phyloP scores from a whole-genome alignment of 2,888 invertebrate species.

The Apamea anceps region DNA sequence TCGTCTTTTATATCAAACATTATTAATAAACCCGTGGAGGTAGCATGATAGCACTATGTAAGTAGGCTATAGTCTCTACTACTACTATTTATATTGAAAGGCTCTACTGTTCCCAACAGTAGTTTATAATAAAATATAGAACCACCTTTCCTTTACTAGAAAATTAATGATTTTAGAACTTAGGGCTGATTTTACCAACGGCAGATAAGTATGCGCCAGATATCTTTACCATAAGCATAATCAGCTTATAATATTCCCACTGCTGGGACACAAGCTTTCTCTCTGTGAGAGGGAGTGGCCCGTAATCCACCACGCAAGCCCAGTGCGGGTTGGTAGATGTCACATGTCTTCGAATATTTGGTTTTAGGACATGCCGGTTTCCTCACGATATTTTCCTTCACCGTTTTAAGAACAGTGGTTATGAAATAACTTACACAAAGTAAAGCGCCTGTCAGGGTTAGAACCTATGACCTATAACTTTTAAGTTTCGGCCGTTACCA shows the following conservation, averaged over 20 bases:
- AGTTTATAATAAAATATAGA: background rate
- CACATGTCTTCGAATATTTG: background rate
- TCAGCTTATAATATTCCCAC: too few species aligned
- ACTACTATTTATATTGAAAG: conserved; percentile 17
- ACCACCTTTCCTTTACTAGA: background rate
- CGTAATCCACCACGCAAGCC: too few species aligned
- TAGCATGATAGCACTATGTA: too few species aligned
- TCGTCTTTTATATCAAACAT: too few species aligned
- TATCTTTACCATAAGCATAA: too few species aligned
- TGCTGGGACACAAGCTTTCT: too few species aligned
- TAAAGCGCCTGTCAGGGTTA: too few species aligned
- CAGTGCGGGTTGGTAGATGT: background rate
- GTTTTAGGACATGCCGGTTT: background rate
- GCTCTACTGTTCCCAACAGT: background rate
- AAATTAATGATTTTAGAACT: background rate
- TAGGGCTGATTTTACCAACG: background rate
- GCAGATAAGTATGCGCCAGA: background rate
- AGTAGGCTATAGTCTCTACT: too few species aligned
- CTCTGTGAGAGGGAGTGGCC: too few species aligned
- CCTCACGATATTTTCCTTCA: background rate
- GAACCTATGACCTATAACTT: background rate
- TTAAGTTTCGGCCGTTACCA: background rate
- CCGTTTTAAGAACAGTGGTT: too few species aligned
- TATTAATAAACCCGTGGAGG: too few species aligned
- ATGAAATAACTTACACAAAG: too few species aligned